Evolutionary conservation across 2,113 vertebrate genomes (phyloP), one percentile per base, ranked within the genome.

Genomic region (Serilophus lunatus): DNA sequence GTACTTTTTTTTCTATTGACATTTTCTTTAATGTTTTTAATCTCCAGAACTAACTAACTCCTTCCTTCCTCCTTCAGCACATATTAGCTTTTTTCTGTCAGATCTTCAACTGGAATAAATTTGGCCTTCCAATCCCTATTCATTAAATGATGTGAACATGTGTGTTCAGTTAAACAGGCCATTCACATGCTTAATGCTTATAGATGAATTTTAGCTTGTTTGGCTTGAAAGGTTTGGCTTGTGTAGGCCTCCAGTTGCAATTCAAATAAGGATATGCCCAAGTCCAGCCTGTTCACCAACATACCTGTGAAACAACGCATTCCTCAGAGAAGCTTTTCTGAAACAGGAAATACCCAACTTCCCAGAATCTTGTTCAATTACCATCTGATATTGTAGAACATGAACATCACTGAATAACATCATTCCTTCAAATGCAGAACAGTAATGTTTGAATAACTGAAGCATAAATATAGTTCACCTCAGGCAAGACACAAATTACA

Each of bases 381-480:
- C 87, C 29, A 60, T 91, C 87, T 94, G 96, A 91, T 95, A 91
- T 25, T 93, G 82, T 93, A 88, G 86, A 96, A 94, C 95, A 96
- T 77, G 96, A 97, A 94, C 91, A 92, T 91, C 91, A 85, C 90
- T 82, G 81, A 96, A 96, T 95, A 97, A 87, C 82, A 92, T 86
- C 93, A 94, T 97, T 97, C 95, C 80, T 25, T 95, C 96, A 92
- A 93, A 97, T 92, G 96, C 3, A 3, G 79, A 93, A 70, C 91
- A 93, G 64, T 82, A 96, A 97, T 95, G 95, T 96, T 91, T 93
- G 79, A 96, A 74, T 82, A 96, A 96, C 83, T 97, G 96, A 81
- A 97, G 95, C 97, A 94, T 97, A 96, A 97, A 97, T 95, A 96
- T 61, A 88, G 94, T 94, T 98, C 92, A 97, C 95, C 97, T 97